These are phyloP conservation scores for Cyprinodon variegatus DNA, from an alignment of 2,113 vertebrate species.

Conservation along the genomic window DNA sequence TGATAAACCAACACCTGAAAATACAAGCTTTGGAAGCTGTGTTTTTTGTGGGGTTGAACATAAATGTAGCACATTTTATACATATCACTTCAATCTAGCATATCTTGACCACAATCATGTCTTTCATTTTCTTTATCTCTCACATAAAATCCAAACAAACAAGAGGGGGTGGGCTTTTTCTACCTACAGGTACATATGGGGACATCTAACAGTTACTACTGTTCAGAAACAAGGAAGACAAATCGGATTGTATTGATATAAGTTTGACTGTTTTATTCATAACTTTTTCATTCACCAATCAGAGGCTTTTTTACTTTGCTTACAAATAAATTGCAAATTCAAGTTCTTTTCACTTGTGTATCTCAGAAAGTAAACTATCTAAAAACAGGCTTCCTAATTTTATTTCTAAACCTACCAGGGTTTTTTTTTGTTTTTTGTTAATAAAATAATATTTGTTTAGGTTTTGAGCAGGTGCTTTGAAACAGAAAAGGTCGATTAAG, in stretches of 20 bases:
- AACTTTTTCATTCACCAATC: neutral
- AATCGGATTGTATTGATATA: neutral
- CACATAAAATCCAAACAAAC: neutral
- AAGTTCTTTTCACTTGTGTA: neutral
- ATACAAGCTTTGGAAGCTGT: too few relatives aligned
- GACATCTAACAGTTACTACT: neutral
- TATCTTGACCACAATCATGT: neutral
- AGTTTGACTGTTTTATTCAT: neutral
- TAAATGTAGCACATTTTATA: neutral
- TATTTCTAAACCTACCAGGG: too few relatives aligned
- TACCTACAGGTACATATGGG: too few relatives aligned
- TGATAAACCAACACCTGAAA: too few relatives aligned
- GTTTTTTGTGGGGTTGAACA: neutral
- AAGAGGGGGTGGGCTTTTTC: too few relatives aligned
- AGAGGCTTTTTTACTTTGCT: neutral
- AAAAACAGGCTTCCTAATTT: too few relatives aligned
- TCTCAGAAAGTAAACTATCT: too few relatives aligned
- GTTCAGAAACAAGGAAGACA: neutral
- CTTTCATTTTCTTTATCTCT: neutral
- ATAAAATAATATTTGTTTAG: neutral
- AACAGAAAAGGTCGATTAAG: neutral
- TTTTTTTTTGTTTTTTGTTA: too few relatives aligned
- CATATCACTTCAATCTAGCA: neutral
- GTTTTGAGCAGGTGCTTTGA: neutral
- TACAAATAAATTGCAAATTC: neutral